Conservation (phyloP, 2,113 vertebrate species). For the Lampris megalopsis region DNA sequence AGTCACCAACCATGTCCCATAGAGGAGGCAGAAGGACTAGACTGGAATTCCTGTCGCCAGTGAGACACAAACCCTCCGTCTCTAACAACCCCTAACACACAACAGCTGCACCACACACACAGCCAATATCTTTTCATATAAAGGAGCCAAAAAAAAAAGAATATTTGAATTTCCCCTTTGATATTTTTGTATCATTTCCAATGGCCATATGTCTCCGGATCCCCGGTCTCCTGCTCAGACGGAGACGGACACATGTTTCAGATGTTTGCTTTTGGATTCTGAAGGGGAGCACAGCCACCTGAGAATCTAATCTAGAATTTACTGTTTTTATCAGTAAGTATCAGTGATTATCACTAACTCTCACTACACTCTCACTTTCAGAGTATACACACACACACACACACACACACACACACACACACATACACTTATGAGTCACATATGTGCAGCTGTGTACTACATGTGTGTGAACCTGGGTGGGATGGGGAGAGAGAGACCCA, state of each 20-base stretch:
- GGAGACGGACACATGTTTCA: constrained; percentile 1
- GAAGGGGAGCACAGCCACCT: constrained; percentile 1
- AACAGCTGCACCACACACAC: constrained; percentile 73
- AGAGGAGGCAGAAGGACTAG: constrained; percentile 23
- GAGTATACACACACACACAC: constrained; percentile 2
- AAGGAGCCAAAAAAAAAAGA: constrained; percentile 31
- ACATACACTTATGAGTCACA: constrained; percentile 50
- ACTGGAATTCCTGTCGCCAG: constrained; percentile 19
- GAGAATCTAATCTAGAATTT: background rate
- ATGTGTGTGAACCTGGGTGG: constrained; percentile 49
- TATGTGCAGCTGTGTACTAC: constrained; percentile 72
- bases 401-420: constrained; percentile 19
- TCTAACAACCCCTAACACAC: constrained; percentile 19
- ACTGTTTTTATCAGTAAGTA: too few species aligned
- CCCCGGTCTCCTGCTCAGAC: constrained; percentile 8
- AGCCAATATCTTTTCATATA: constrained; percentile 36
- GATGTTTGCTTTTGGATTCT: constrained; percentile 19
- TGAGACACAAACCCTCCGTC: constrained; percentile 26
- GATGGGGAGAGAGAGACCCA: constrained; percentile 28
- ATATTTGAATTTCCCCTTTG: constrained; percentile 38
- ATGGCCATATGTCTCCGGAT: constrained; percentile 26
- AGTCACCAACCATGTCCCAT: constrained; percentile 8
- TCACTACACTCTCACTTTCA: constrained; percentile 9
- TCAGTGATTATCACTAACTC: background rate
- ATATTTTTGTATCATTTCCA: constrained; percentile 51